Conservation (phyloP, 2,797 vertebrate species). For the Clarias pachynema region DNA sequence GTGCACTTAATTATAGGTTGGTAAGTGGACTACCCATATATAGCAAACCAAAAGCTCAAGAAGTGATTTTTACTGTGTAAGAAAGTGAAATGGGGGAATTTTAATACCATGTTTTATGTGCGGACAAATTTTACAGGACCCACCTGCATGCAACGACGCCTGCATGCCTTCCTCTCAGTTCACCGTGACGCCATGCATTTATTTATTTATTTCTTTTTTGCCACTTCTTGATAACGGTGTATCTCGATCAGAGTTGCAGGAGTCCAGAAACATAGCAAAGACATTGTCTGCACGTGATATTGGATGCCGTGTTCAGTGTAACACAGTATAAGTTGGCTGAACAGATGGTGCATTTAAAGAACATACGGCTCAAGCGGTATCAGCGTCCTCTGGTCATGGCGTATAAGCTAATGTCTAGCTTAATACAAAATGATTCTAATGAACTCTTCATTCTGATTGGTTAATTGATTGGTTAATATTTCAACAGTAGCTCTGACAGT, state of each 20-base stretch:
- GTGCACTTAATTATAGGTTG: neutral
- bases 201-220: neutral
- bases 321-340: neutral
- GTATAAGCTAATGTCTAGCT: neutral
- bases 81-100: neutral
- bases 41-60: too few species aligned
- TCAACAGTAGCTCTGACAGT: neutral
- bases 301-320: neutral
- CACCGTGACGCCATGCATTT: neutral
- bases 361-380: neutral
- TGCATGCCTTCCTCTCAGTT: conserved; percentile 18
- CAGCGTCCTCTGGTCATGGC: too few species aligned
- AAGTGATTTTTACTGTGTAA: too few species aligned
- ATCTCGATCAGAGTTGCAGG: conserved; percentile 1
- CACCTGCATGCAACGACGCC: conserved; percentile 39
- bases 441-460: neutral
- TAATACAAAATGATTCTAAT: neutral
- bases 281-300: neutral
- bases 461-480: neutral
- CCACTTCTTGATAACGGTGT: conserved; percentile 29
- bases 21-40: neutral
- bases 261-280: neutral
- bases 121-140: conserved; percentile 43
- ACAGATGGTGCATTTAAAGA: neutral
- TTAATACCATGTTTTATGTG: neutral